phyloP scores from a whole-genome alignment of 2,797 vertebrate species.

The Telmatherina bonti region DNA sequence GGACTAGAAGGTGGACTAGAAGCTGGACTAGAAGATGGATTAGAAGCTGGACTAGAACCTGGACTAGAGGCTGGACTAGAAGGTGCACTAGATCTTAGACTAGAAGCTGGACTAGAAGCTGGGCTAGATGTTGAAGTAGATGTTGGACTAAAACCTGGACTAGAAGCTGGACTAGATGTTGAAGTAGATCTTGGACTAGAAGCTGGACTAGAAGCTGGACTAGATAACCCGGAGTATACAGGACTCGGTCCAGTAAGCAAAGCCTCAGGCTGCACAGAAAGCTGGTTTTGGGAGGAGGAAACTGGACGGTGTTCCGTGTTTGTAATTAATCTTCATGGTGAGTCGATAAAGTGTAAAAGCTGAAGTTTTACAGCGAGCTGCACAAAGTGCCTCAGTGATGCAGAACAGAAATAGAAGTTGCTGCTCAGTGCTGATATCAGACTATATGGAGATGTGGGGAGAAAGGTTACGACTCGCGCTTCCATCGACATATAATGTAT shows the following conservation, averaged over 20 bases:
- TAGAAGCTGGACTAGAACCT: no score
- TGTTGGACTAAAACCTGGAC: no score
- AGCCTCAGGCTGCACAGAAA: background rate
- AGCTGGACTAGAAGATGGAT: no score
- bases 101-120: no score
- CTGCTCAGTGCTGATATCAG: constrained; percentile 53
- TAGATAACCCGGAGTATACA: background rate
- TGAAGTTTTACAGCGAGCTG: constrained; percentile 23
- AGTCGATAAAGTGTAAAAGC: constrained; percentile 28
- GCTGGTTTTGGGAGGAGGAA: constrained; percentile 2
- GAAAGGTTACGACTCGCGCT: constrained; percentile 46
- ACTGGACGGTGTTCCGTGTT: background rate
- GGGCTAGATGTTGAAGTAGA: no score
- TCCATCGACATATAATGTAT: constrained; percentile 48
- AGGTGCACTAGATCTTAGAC: no score
- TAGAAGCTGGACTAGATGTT: no score
- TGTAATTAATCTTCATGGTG: constrained; percentile 41
- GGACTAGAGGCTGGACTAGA: no score
- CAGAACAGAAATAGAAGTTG: constrained; percentile 53
- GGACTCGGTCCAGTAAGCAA: background rate
- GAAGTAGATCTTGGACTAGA: no score
- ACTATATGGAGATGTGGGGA: constrained; percentile 36
- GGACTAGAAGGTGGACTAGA: no score
- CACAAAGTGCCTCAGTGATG: constrained; percentile 34
- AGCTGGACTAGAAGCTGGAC: no score